Percentiles rank a stretch among this genome's conserved stretches.
phyloP scores from a whole-genome alignment of 1,140 invertebrate genomes.

The Doryteuthis pealeii region DNA sequence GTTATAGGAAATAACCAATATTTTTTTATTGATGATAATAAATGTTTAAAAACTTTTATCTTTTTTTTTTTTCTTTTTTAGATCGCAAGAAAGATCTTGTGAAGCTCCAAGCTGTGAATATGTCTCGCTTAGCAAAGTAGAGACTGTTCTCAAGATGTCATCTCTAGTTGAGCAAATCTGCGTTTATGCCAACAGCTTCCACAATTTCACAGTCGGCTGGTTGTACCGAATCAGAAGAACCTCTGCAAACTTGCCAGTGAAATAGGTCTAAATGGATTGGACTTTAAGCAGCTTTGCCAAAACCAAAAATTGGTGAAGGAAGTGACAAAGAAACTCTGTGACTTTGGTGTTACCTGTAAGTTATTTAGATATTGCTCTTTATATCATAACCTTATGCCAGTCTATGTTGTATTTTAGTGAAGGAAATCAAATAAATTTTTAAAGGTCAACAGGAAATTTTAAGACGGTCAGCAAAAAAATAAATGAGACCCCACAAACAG shows the following conservation, averaged over 20 bases:
- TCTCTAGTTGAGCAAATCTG: conserved; percentile 87
- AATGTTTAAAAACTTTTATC: too few species aligned
- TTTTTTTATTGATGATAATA: too few species aligned
- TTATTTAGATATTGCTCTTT: not conserved
- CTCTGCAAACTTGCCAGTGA: conserved; percentile 50
- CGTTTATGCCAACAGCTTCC: conserved; percentile 62
- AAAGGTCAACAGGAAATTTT: too few species aligned
- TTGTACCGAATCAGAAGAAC: conserved; percentile 78
- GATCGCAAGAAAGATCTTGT: conserved; percentile 98
- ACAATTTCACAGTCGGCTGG: conserved; percentile 83
- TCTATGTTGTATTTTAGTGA: too few species aligned
- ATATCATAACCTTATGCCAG: not conserved
- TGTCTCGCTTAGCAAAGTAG: conserved; percentile 89
- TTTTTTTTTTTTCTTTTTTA: too few species aligned
- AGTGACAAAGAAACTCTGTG: conserved; percentile 31
- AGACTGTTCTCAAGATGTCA: conserved; percentile 89
- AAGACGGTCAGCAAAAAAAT: too few species aligned
- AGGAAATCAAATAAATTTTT: too few species aligned
- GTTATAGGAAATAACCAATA: too few species aligned
- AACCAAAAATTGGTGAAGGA: conserved; percentile 72
- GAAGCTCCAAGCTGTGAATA: conserved; percentile 96
- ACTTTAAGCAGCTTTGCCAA: conserved; percentile 76
- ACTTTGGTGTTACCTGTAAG: conserved; percentile 38
- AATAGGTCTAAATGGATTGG: conserved; percentile 57
- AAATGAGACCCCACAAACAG: too few species aligned